Percentiles rank a stretch among this genome's conserved stretches.
phyloP scores from a whole-genome alignment of 2,797 vertebrate genomes.

The Oreonectes daqikongensis region DNA sequence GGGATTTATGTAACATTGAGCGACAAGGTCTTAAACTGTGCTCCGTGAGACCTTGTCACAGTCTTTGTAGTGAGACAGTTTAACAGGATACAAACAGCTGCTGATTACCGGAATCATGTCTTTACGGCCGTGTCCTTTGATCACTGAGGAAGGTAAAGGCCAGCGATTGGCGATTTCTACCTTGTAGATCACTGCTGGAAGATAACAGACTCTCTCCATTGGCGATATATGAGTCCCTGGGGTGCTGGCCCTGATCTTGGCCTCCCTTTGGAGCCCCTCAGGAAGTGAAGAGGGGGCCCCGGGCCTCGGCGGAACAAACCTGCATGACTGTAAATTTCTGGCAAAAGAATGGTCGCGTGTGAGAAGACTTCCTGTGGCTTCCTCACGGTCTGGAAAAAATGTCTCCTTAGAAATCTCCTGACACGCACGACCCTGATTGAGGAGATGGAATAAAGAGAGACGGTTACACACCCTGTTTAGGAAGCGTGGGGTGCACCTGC shows the following conservation, averaged over 20 bases:
- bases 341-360: conserved; percentile 78
- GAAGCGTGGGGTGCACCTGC: conserved; percentile 73
- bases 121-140: conserved; percentile 32
- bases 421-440: conserved; percentile 72
- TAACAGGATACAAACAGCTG: conserved; percentile 33
- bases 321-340: conserved; percentile 72
- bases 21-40: background rate
- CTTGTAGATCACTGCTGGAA: conserved; percentile 52
- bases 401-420: conserved; percentile 79
- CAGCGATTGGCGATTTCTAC: conserved; percentile 56
- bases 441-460: conserved; percentile 53
- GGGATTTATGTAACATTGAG: background rate
- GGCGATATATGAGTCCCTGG: conserved; percentile 50
- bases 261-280: conserved; percentile 71
- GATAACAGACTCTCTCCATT: conserved; percentile 62
- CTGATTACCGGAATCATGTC: conserved; percentile 41
- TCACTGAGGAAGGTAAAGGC: conserved; percentile 64
- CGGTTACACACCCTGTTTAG: conserved; percentile 39
- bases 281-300: conserved; percentile 72
- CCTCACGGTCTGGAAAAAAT: conserved; percentile 78
- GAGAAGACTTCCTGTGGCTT: conserved; percentile 81
- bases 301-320: conserved; percentile 63
- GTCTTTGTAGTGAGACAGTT: conserved; percentile 13
- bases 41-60: background rate
- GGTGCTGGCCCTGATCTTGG: conserved; percentile 59